Evolutionary conservation across 2,888 invertebrate genomes (phyloP).

Genomic region (Zelleria hepariella): DNA sequence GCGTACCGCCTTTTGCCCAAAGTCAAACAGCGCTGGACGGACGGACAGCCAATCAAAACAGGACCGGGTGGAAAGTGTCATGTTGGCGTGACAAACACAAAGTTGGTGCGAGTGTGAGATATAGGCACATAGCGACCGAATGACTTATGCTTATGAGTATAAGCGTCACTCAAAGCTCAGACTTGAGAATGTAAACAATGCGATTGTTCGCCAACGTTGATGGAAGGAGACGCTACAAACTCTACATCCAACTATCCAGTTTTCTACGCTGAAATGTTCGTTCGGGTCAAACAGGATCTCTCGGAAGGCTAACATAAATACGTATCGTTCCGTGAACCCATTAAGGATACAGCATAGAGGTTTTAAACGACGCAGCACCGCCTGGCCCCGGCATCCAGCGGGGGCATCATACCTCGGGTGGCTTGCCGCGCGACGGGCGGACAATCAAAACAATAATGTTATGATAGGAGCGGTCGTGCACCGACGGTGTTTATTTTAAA

Average conservation of each 20-base stretch:
- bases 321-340: not conserved
- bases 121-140: not conserved
- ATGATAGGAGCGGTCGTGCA: slow-evolving; percentile 49
- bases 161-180: not conserved
- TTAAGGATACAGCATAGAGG: not conserved
- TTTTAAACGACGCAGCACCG: not conserved
- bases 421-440: slow-evolving; percentile 23
- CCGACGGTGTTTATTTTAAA: slow-evolving; percentile 57
- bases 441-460: slow-evolving; percentile 63
- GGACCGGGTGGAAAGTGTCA: slow-evolving; percentile 27
- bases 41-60: slow-evolving; percentile 13
- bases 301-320: not conserved
- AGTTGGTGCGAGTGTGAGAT: slow-evolving; percentile 18
- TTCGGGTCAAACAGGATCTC: not conserved
- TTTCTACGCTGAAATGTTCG: not conserved
- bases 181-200: not conserved
- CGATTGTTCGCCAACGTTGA: not conserved
- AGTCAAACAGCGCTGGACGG: slow-evolving; percentile 1
- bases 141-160: no score
- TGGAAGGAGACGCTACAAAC: not conserved
- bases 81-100: slow-evolving; percentile 29
- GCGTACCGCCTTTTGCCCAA: slow-evolving; percentile 4
- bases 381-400: not conserved
- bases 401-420: not conserved
- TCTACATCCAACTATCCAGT: no score